These are phyloP conservation scores for Rhinatrema bivittatum DNA, from an alignment of 2,797 vertebrate species.

Conservation along the genomic window DNA sequence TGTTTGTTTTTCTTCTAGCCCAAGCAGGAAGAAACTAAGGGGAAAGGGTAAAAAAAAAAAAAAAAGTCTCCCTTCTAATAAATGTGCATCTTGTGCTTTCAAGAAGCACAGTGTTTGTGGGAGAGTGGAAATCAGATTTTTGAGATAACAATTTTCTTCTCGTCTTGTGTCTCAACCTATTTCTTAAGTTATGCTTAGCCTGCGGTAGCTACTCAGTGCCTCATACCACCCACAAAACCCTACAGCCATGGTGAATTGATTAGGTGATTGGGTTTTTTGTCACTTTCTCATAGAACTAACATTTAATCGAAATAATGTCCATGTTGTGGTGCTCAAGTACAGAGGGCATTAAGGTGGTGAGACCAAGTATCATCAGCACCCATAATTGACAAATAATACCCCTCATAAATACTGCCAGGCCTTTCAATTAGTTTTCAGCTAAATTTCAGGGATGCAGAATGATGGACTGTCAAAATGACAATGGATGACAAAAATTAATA, in stretches of 20 bases:
- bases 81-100: too few relatives aligned
- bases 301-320: conserved; percentile 13
- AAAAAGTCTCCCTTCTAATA: too few relatives aligned
- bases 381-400: conserved; percentile 85
- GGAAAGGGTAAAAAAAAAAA: too few relatives aligned
- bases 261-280: conserved; percentile 17
- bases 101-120: too few relatives aligned
- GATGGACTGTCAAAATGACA: conserved; percentile 80
- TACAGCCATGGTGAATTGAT: conserved; percentile 19
- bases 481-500: conserved; percentile 83
- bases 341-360: conserved; percentile 46
- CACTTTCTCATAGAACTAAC: conserved; percentile 16
- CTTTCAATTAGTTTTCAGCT: conserved; percentile 88
- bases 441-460: conserved; percentile 66
- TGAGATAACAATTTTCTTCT: too few relatives aligned
- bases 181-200: too few relatives aligned
- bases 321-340: neutral
- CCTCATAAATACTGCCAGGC: conserved; percentile 77
- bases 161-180: too few relatives aligned
- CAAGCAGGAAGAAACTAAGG: too few relatives aligned
- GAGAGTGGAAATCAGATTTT: too few relatives aligned
- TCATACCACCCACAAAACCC: conserved; percentile 7
- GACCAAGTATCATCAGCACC: conserved; percentile 40
- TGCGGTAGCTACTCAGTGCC: too few relatives aligned
- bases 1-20: too few relatives aligned